Base-by-base conservation (phyloP, 1,140 invertebrate genomes). In the Danaus melanippus region DNA sequence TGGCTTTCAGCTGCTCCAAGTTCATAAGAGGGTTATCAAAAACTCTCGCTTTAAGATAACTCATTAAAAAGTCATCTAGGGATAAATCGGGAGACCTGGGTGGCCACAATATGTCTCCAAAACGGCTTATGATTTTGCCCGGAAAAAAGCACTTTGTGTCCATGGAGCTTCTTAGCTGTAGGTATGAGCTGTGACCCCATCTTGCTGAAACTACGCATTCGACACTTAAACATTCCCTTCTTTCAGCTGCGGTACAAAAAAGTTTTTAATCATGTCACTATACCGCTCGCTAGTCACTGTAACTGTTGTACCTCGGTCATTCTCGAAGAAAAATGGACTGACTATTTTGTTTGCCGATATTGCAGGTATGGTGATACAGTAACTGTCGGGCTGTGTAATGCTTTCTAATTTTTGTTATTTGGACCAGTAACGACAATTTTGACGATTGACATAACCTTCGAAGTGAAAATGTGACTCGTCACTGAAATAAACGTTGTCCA, bases 31-130 rank as follows among this genome's bases (percentile, higher is more conserved):
- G n/a, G n/a, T n/a, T 55, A 55, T 49, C 32, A 41, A 39, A 51
- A 51, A 57, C 49, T 46, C 50, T 17, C 50, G 4, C 42, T 51
- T 57, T 51, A 12, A 57, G 48, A 57, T 57, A 57, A n/a, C n/a
- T n/a, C n/a, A n/a, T n/a, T n/a, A n/a, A n/a, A n/a, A n/a, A n/a
- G n/a, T n/a, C n/a, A n/a, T n/a, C n/a, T 46, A 11, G 11, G 43
- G 48, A 44, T 46, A 46, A 50, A 44, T 50, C 49, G 12, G 55
- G 46, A 45, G 46, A 56, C 50, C 40, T 43, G 47, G 46, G 42
- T 49, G 46, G 47, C n/a, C n/a, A n/a, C n/a, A n/a, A n/a, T n/a
- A n/a, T n/a, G n/a, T n/a, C n/a, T n/a, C n/a, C n/a, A n/a, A n/a
- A n/a, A n/a, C n/a, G n/a, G n/a, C n/a, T n/a, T n/a, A n/a, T n/a